phyloP scores from a whole-genome alignment of 2,888 invertebrate species.

The Euplexia lucipara region DNA sequence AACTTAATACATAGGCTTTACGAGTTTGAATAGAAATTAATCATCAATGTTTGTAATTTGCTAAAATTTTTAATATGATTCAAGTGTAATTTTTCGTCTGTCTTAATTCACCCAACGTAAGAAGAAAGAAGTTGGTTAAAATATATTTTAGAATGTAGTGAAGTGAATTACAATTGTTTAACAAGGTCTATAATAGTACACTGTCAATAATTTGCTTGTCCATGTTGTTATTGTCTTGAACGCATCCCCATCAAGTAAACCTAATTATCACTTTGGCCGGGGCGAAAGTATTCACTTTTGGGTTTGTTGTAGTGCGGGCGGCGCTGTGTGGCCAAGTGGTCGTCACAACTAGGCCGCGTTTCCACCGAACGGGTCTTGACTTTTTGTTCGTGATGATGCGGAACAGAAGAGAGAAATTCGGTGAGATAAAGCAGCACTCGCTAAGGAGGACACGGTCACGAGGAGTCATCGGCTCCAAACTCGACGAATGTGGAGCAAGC shows the following conservation, averaged over 20 bases:
- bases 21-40: neutral
- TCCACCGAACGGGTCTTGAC: constrained; percentile 86
- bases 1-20: neutral
- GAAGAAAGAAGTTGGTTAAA: neutral
- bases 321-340: constrained; percentile 72
- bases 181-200: constrained; percentile 11
- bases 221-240: constrained; percentile 63
- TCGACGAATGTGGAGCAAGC: constrained; percentile 86
- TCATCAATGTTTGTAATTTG: neutral
- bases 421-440: constrained; percentile 87
- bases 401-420: constrained; percentile 90
- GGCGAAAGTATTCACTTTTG: constrained; percentile 73
- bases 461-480: constrained; percentile 89
- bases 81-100: neutral
- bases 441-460: constrained; percentile 89
- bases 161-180: neutral
- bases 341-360: constrained; percentile 86
- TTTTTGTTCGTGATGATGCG: constrained; percentile 89
- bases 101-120: too few species aligned
- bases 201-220: constrained; percentile 37
- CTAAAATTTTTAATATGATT: neutral
- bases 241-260: constrained; percentile 66
- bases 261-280: constrained; percentile 74
- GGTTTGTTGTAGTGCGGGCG: constrained; percentile 67
- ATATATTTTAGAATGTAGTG: neutral